These are phyloP conservation scores for Aplysia californica DNA, from an alignment of 1,140 invertebrate species.

Conservation along the genomic window DNA sequence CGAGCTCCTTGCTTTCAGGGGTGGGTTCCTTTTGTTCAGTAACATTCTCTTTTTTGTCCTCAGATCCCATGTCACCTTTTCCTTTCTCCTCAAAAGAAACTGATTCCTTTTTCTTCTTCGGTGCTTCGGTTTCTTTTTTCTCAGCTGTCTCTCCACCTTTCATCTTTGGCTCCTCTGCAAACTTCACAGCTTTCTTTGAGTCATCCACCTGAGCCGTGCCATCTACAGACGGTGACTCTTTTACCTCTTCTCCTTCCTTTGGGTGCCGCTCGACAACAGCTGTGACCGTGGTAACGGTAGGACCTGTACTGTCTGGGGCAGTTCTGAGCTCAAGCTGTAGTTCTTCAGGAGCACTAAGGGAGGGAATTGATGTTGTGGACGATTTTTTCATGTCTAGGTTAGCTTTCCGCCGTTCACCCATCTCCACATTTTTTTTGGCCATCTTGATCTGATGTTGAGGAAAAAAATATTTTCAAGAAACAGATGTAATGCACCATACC, in stretches of 20 bases:
- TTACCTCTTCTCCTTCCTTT: conserved; percentile 27
- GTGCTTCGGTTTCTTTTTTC: conserved; percentile 8
- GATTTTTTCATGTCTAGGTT: conserved; percentile 43
- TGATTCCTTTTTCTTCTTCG: too few relatives aligned
- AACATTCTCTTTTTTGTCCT: neutral
- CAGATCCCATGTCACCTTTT: too few relatives aligned
- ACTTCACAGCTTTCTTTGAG: conserved; percentile 21
- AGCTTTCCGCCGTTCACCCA: conserved; percentile 48
- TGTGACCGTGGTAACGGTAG: conserved; percentile 14
- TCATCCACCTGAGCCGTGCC: too few relatives aligned
- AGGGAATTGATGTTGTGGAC: conserved; percentile 27
- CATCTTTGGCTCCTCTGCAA: conserved; percentile 12
- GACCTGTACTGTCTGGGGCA: conserved; percentile 28
- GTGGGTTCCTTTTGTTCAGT: neutral
- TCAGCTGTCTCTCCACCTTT: neutral
- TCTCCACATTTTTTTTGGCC: conserved; percentile 52
- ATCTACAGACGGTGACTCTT: neutral
- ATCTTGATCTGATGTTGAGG: conserved; percentile 56
- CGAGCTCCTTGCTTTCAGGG: too few relatives aligned
- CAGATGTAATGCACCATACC: too few relatives aligned
- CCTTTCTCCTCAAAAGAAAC: too few relatives aligned
- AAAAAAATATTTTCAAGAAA: too few relatives aligned
- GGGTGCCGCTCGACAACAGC: conserved; percentile 30
- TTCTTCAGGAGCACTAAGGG: conserved; percentile 27
- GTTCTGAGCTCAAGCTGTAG: conserved; percentile 25